Percentiles rank a stretch among this genome's conserved stretches.
phyloP scores from a whole-genome alignment of 2,888 invertebrate genomes.

The Drosophila pullipes region DNA sequence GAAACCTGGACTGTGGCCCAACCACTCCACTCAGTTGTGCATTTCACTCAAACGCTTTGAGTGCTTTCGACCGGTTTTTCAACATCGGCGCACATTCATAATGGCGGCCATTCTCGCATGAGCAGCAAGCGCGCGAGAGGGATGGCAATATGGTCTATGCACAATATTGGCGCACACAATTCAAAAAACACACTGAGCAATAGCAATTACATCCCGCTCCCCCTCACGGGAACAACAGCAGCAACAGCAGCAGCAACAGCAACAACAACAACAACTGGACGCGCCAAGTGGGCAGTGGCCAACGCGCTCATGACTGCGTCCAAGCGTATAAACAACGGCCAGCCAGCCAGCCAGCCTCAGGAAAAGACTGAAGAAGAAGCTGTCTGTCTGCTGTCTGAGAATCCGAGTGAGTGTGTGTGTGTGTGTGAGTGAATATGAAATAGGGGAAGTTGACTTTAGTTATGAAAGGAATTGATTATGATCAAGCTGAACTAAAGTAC shows the following conservation, averaged over 20 bases:
- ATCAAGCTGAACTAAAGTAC: slow-evolving; percentile 11
- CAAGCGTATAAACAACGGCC: slow-evolving; percentile 69
- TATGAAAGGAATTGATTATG: slow-evolving; percentile 48
- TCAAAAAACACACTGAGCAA: slow-evolving; percentile 20
- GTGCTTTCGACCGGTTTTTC: slow-evolving; percentile 77
- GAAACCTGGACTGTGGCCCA: slow-evolving; percentile 38
- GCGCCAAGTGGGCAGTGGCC: slow-evolving; percentile 78
- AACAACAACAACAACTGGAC: slow-evolving; percentile 30
- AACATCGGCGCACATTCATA: slow-evolving; percentile 75
- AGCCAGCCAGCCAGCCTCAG: slow-evolving; percentile 36
- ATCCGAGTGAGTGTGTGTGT: not conserved
- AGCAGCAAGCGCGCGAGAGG: slow-evolving; percentile 42
- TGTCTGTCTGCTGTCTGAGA: slow-evolving; percentile 6
- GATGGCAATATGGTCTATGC: slow-evolving; percentile 38
- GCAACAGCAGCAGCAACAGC: not conserved
- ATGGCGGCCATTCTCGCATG: slow-evolving; percentile 72
- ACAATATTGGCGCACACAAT: slow-evolving; percentile 52
- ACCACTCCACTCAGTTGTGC: slow-evolving; percentile 32
- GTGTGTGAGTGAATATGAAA: not conserved
- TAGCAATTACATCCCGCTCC: slow-evolving; percentile 67
- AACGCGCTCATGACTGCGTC: slow-evolving; percentile 81
- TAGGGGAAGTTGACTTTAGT: slow-evolving; percentile 46
- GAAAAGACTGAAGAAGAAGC: slow-evolving; percentile 42
- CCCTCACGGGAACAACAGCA: slow-evolving; percentile 33
- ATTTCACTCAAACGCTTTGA: slow-evolving; percentile 67